Evolutionary conservation across 2,113 vertebrate genomes (phyloP).

Genomic region (Plestiodon gilberti): DNA sequence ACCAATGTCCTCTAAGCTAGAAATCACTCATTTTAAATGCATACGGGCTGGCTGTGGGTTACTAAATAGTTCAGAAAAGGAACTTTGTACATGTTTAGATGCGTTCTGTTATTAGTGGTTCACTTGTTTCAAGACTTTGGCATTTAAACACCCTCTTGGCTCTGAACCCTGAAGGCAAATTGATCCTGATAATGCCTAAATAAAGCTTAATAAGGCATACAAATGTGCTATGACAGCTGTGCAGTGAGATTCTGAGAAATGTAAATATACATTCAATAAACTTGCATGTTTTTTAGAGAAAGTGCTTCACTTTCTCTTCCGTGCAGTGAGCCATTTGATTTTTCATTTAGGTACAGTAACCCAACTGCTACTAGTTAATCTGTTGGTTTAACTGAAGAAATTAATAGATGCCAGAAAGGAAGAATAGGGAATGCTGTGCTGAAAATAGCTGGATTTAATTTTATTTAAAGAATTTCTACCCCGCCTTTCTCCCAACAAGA

Average conservation of each 20-base stretch:
- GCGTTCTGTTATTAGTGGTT: not conserved
- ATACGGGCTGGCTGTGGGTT: not conserved
- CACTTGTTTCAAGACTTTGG: not conserved
- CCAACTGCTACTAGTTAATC: not conserved
- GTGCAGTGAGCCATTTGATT: not conserved
- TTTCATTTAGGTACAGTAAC: conserved; percentile 13
- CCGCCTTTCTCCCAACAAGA: too few species aligned
- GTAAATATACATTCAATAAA: conserved; percentile 17
- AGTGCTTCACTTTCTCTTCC: conserved; percentile 13
- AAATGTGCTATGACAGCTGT: not conserved
- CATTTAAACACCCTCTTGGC: not conserved
- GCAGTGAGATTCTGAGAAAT: conserved; percentile 19
- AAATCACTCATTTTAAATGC: not conserved
- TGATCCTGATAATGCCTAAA: conserved; percentile 30
- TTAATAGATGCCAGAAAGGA: too few species aligned
- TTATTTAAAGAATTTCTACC: too few species aligned
- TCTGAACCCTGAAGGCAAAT: not conserved
- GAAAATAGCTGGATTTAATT: too few species aligned
- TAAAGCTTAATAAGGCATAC: not conserved
- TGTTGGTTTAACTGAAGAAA: not conserved
- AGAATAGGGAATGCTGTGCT: too few species aligned
- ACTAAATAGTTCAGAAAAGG: not conserved
- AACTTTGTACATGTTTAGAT: not conserved
- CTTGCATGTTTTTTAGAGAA: conserved; percentile 11
- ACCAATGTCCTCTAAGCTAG: not conserved